Base-by-base conservation (phyloP, 2,888 invertebrate species). In the Agrilus cyanescens region DNA sequence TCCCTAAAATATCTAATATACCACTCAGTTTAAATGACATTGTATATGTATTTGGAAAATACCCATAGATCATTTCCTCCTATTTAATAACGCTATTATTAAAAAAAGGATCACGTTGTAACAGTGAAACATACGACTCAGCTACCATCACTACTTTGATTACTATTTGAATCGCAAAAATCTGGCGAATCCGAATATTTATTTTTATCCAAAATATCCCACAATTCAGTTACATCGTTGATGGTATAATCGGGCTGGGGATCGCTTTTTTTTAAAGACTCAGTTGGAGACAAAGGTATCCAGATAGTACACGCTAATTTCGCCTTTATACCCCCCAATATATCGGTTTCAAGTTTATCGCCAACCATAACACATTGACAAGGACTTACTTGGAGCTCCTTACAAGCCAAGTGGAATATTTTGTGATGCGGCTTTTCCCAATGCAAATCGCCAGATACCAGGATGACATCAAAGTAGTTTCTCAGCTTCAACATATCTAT, bases 341-440 rank as follows among this genome's bases (percentile, higher is more conserved):
- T 87, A 65, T 90, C 90, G 31, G 89, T 88, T 64, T 88, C 87
- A 53, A 89, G 67, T 62, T 86, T 87, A 62, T 90, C 90, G 37
- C 89, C 89, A 57, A 88, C 80, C 87, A 90, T 89, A 55, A 86
- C 73, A 67, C 87, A 88, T 52, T 79, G 75, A 42, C 74, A 68
- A 1, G 88, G 83, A 59, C 79, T 73, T 14, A 89, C 83, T 50
- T 77, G 75, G 44, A 90, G 75, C 60, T 75, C 74, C 58, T 78
- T 76, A 68, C 86, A 88, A 25, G 87, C 88, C 55, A 84, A 80
- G 52, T 81, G 73, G 67, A 89, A 89, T 65, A 89, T 88, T 61
- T 80, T 75, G 51, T 80, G 75, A 61, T 85, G 76, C 0, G 89
- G 89, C 65, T 89, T 90, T 69, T 88, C 88, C 82, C 85, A 87